Percentiles rank a stretch among this genome's conserved stretches.
phyloP scores from a whole-genome alignment of 2,113 vertebrate species.

The Ictidomys tridecemlineatus region DNA sequence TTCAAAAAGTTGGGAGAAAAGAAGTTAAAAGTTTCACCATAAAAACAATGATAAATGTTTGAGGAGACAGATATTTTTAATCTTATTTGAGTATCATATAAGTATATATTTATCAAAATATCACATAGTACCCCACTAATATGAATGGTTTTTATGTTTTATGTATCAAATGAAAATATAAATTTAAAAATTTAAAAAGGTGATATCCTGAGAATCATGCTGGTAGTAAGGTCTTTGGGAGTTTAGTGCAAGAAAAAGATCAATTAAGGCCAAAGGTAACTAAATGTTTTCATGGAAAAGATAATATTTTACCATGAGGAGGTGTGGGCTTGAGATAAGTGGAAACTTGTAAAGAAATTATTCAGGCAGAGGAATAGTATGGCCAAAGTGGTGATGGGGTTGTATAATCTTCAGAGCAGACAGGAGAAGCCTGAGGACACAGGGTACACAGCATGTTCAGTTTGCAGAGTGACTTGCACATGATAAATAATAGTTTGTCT shows the following conservation, averaged over 20 bases:
- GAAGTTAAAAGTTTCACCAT: not conserved
- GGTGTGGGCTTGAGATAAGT: not conserved
- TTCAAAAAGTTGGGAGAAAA: not conserved
- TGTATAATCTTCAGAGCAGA: not conserved
- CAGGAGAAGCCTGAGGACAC: fast-evolving
- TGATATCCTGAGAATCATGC: not conserved
- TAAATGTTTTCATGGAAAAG: not conserved
- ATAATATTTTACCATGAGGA: not conserved
- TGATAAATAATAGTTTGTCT: not conserved
- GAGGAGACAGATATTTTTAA: not conserved
- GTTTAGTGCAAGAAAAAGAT: not conserved
- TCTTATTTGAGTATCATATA: not conserved
- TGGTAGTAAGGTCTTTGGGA: not conserved
- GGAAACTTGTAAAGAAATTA: not conserved
- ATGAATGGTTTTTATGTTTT: not conserved
- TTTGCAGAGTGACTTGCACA: not conserved
- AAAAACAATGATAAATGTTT: not conserved
- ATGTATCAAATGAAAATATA: not conserved
- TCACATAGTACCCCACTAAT: not conserved
- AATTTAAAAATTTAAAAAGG: not conserved
- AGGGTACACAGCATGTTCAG: not conserved
- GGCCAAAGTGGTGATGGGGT: fast-evolving
- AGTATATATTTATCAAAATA: not conserved
- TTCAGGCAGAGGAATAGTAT: not conserved
- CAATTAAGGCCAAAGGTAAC: not conserved